These are phyloP conservation scores for Pteropus rufus DNA, from an alignment of 2,797 vertebrate genomes.

Conservation along the genomic window DNA sequence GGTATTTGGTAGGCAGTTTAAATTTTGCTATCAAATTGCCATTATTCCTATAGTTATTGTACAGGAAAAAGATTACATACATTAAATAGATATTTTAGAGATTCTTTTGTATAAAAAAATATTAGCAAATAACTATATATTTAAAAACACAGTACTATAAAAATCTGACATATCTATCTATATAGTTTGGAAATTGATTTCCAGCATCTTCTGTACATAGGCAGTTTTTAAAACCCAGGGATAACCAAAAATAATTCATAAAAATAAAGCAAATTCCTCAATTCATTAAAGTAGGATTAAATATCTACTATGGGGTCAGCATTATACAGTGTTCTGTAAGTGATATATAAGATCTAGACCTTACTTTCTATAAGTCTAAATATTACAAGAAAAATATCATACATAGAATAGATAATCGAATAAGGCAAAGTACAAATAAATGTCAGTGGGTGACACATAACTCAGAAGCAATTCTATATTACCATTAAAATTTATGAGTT, in stretches of 20 bases:
- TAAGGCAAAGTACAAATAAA: constrained; percentile 30
- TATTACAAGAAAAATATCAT: not conserved
- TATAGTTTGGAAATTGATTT: constrained; percentile 33
- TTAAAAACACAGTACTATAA: constrained; percentile 34
- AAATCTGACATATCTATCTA: constrained; percentile 12
- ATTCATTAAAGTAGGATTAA: not conserved
- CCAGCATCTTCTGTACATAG: not conserved
- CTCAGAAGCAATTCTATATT: not conserved
- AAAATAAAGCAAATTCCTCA: constrained; percentile 51
- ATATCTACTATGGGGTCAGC: not conserved
- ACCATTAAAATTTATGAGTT: not conserved
- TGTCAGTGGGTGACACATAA: not conserved
- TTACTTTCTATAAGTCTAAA: not conserved
- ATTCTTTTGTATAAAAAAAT: constrained; percentile 19
- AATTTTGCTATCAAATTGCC: not conserved
- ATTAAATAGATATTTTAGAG: not conserved
- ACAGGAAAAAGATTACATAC: not conserved
- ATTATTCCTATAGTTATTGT: not conserved
- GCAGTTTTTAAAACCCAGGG: constrained; percentile 7
- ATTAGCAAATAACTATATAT: not conserved
- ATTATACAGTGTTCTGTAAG: not conserved
- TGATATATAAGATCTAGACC: not conserved
- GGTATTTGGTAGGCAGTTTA: not conserved
- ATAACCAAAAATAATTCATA: constrained; percentile 32
- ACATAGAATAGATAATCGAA: not conserved